These are phyloP conservation scores for Calliscelio sp. DNA, from an alignment of 2,888 invertebrate species.

Conservation along the genomic window DNA sequence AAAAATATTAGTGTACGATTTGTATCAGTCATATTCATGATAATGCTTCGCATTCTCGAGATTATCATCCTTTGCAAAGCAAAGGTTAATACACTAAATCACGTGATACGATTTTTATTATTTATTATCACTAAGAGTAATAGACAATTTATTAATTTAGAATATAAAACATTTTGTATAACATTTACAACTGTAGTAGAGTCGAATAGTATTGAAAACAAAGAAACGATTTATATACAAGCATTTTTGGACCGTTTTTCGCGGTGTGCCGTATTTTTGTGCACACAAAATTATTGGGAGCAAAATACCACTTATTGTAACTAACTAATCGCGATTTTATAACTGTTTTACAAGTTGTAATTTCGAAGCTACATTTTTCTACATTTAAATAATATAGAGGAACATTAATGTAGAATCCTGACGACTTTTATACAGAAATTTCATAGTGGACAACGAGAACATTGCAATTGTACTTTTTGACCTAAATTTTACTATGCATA, in stretches of 20 bases:
- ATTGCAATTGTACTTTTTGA: no score
- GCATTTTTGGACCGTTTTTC: constrained; percentile 47
- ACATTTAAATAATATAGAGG: constrained; percentile 37
- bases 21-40: constrained; percentile 33
- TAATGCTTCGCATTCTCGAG: constrained; percentile 32
- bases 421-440: constrained; percentile 5
- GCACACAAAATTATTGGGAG: constrained; percentile 17
- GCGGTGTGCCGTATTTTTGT: background rate
- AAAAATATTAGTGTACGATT: constrained; percentile 18
- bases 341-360: constrained; percentile 35
- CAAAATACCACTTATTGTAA: constrained; percentile 39
- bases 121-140: constrained; percentile 5
- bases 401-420: constrained; percentile 5
- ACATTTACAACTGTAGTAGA: constrained; percentile 45
- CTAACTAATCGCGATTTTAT: constrained; percentile 28
- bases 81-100: constrained; percentile 23
- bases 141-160: background rate
- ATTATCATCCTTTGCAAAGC: constrained; percentile 39
- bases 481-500: no score
- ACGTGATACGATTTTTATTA: constrained; percentile 56
- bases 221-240: constrained; percentile 55
- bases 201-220: constrained; percentile 45
- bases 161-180: constrained; percentile 21
- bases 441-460: constrained; percentile 6
- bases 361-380: constrained; percentile 61